These are phyloP conservation scores for Eupsilia transversa DNA, from an alignment of 2,888 invertebrate genomes.

Conservation along the genomic window DNA sequence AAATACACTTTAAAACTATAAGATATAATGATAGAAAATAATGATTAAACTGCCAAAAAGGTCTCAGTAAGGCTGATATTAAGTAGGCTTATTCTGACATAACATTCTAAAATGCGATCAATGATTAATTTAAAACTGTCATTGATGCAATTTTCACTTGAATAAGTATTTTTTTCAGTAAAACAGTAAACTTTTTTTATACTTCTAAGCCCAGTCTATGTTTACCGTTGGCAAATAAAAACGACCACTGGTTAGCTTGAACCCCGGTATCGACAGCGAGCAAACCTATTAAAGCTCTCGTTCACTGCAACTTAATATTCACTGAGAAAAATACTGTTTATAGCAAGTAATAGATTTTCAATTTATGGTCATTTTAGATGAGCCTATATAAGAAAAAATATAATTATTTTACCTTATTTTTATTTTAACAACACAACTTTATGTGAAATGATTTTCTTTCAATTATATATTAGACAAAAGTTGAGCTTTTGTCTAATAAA, in stretches of 20 bases:
- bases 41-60: too few relatives aligned
- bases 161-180: background rate
- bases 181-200: background rate
- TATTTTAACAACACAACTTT: too few relatives aligned
- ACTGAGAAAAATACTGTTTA: conserved; percentile 17
- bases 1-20: too few relatives aligned
- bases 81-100: background rate
- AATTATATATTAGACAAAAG: background rate
- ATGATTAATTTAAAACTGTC: background rate
- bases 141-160: too few relatives aligned
- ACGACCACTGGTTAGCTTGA: conserved; percentile 37
- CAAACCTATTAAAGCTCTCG: conserved; percentile 39
- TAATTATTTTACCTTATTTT: background rate
- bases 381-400: background rate
- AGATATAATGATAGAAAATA: too few relatives aligned
- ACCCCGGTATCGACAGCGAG: conserved; percentile 54
- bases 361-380: background rate
- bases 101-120: background rate
- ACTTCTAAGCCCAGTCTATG: background rate
- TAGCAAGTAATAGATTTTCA: background rate
- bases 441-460: background rate
- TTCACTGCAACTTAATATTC: conserved; percentile 34
- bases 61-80: too few relatives aligned
- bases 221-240: conserved; percentile 21
- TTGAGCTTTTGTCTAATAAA: too few relatives aligned